Evolutionary conservation across 1,140 invertebrate species (phyloP).

Genomic region (Zeugodacus cucurbitae): DNA sequence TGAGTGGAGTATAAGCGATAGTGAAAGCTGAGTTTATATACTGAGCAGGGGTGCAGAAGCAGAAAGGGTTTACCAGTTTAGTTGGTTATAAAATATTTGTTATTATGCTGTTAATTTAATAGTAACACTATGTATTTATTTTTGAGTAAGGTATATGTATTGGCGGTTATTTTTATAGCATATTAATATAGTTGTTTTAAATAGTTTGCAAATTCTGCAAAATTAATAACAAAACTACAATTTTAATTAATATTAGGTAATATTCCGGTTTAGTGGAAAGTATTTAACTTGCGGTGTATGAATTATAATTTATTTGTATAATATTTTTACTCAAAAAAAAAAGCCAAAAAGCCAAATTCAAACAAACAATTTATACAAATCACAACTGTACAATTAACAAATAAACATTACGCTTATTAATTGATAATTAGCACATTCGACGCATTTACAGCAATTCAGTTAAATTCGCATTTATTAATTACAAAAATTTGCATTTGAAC

Average conservation of each 20-base stretch:
- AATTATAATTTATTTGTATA: background rate
- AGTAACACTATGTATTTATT: background rate
- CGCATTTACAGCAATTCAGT: constrained; percentile 30
- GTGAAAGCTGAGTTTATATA: constrained; percentile 16
- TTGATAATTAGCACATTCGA: constrained; percentile 13
- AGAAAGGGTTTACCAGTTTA: background rate
- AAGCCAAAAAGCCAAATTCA: background rate
- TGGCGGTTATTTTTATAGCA: background rate
- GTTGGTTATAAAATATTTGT: background rate
- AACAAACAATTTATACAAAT: background rate
- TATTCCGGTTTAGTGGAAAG: background rate
- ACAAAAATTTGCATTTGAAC: constrained; percentile 27
- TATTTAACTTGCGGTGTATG: background rate
- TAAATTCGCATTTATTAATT: constrained; percentile 1
- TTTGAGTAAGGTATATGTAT: background rate
- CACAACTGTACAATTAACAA: constrained; percentile 32
- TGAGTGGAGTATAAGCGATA: constrained; percentile 1
- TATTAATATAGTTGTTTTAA: background rate
- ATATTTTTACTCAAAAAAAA: background rate
- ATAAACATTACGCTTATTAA: background rate
- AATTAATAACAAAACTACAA: background rate
- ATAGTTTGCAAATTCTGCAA: background rate
- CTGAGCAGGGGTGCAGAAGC: constrained; percentile 2
- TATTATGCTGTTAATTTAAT: background rate
- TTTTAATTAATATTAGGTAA: background rate